These are phyloP conservation scores for Hemicrepidius hirtus DNA, from an alignment of 2,888 invertebrate species.

Conservation along the genomic window DNA sequence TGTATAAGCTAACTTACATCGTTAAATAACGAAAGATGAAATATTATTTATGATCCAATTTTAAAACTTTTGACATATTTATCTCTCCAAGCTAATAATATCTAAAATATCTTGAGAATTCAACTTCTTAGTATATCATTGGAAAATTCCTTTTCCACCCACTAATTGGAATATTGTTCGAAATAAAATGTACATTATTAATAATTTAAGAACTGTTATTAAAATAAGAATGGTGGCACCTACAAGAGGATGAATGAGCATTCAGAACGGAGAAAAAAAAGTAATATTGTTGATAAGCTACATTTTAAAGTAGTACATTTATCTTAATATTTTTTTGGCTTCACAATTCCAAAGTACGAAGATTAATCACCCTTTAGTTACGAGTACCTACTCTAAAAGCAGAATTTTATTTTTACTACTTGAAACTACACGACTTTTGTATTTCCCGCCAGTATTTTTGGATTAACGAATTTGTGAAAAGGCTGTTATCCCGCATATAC, in stretches of 20 bases:
- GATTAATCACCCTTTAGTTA: not conserved
- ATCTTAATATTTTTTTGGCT: constrained; percentile 5
- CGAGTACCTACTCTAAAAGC: constrained; percentile 5
- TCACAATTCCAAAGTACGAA: constrained; percentile 9
- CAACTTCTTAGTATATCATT: too few relatives aligned
- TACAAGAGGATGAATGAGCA: not conserved
- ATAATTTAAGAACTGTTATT: too few relatives aligned
- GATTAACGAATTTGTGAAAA: constrained; percentile 19
- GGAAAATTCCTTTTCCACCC: too few relatives aligned
- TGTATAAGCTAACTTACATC: too few relatives aligned
- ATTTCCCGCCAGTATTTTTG: constrained; percentile 13
- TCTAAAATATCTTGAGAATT: too few relatives aligned
- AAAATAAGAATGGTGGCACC: too few relatives aligned
- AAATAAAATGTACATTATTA: too few relatives aligned
- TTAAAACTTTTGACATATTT: too few relatives aligned
- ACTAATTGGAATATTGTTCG: too few relatives aligned
- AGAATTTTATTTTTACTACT: constrained; percentile 2
- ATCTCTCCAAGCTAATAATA: too few relatives aligned
- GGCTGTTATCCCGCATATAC: constrained; percentile 10
- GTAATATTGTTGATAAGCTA: not conserved
- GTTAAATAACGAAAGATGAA: too few relatives aligned
- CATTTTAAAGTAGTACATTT: constrained; percentile 16
- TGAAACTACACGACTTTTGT: not conserved
- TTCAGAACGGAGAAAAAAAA: not conserved
- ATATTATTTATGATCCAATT: too few relatives aligned